Evolutionary conservation across 2,888 invertebrate species (phyloP), one percentile per base, ranked within the genome.

Genomic region (Eilema sororculum): DNA sequence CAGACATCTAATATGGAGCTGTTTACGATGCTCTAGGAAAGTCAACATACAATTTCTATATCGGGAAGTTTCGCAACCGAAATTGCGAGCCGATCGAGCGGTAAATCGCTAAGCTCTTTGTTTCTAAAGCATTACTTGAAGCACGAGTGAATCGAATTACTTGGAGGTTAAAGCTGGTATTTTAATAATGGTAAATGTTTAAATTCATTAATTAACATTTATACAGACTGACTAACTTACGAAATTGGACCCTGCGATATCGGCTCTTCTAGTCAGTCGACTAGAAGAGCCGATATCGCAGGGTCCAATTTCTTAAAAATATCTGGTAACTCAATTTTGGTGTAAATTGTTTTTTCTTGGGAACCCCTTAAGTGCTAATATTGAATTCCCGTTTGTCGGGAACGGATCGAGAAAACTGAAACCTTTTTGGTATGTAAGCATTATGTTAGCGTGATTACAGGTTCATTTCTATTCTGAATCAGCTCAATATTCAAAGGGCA

Each of bases 21-120:
- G 52, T 20, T 52, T 52, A 52, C 52, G n/a, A 52, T 52, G 52
- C n/a, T 52, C 8, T 52, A n/a, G n/a, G 52, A 52, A 20, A 60
- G 13, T 0, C 20, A 52, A 52, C 8, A n/a, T 52, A 52, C 1
- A 52, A 52, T 52, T 52, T 8, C 52, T 52, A 52, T 52, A 52
- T 52, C 52, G 52, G 52, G 52, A 52, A 52, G 8, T 52, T 52
- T 52, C 52, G 52, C 52, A 52, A 52, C 52, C 52, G 73, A 80
- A 64, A 58, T 58, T 25, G 9, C 58, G 25, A 58, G 58, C 25
- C 58, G 58, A 52, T n/a, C 52, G 52, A 52, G 52, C 52, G 52
- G 52, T n/a, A 52, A 52, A 52, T 52, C 52, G 52, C 58, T 16
- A 58, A 58, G 25, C 13, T 58, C 22, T 58, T 58, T 24, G 22